Conservation (phyloP, 2,888 invertebrate species). For the Cataglyphis altisquamis region DNA sequence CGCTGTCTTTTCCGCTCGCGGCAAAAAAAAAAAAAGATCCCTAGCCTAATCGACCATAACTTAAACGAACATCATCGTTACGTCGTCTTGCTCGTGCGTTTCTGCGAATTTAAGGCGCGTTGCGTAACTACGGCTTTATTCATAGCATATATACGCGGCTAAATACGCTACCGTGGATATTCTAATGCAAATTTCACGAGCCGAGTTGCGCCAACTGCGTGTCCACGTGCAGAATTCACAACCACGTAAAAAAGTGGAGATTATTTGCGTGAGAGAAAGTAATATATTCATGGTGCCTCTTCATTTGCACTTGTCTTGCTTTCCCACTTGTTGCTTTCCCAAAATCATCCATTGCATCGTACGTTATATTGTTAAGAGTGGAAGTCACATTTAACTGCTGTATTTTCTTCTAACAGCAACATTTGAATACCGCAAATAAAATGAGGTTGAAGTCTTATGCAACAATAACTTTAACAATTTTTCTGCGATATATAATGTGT, state of each 20-base stretch:
- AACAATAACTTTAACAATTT: background rate
- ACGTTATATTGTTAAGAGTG: background rate
- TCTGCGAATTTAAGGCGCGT: slow-evolving; percentile 41
- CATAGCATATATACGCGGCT: slow-evolving; percentile 24
- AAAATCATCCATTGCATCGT: slow-evolving; percentile 36
- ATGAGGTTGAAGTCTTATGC: background rate
- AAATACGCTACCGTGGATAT: slow-evolving; percentile 43
- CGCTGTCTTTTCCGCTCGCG: slow-evolving; percentile 34
- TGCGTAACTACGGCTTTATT: slow-evolving; percentile 41
- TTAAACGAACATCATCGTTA: slow-evolving; percentile 52
- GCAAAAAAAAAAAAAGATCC: slow-evolving; percentile 22
- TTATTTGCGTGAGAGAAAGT: slow-evolving; percentile 41
- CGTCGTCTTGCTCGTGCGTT: slow-evolving; percentile 14
- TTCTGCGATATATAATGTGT: background rate
- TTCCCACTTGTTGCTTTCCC: slow-evolving; percentile 9
- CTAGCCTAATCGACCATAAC: slow-evolving; percentile 48
- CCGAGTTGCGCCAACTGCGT: background rate
- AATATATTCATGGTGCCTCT: background rate
- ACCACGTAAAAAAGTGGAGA: slow-evolving; percentile 22
- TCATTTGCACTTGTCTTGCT: slow-evolving; percentile 11
- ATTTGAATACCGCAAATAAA: background rate
- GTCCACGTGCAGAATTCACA: slow-evolving; percentile 20
- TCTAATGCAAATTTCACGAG: slow-evolving; percentile 45
- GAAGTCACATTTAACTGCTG: background rate
- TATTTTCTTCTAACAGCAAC: background rate